Conservation (phyloP, 1,140 invertebrate genomes). For the Bursaphelenchus mucronatus region DNA sequence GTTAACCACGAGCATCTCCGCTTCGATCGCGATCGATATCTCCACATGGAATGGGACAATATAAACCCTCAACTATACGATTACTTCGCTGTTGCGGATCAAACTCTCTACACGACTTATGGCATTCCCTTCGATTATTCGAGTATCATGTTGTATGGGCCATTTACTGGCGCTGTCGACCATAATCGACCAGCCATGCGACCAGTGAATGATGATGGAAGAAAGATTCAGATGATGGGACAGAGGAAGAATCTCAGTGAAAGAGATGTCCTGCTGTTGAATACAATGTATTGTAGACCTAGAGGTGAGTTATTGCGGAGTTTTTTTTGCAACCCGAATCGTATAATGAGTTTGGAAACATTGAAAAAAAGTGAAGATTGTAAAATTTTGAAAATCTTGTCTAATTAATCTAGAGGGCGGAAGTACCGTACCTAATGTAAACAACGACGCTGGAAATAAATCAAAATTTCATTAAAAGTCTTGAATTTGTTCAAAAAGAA, state of each 20-base stretch:
- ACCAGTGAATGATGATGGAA: slow-evolving; percentile 32
- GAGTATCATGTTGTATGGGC: slow-evolving; percentile 52
- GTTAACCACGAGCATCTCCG: slow-evolving; percentile 66
- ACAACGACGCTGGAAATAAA: slow-evolving; percentile 16
- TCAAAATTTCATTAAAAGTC: background rate
- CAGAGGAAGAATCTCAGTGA: slow-evolving; percentile 44
- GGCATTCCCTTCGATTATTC: slow-evolving; percentile 45
- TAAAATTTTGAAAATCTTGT: background rate
- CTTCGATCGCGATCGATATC: slow-evolving; percentile 64
- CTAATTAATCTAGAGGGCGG: slow-evolving; percentile 1
- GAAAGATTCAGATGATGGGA: slow-evolving; percentile 41
- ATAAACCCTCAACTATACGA: slow-evolving; percentile 62
- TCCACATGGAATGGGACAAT: slow-evolving; percentile 65
- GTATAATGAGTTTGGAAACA: slow-evolving; percentile 10
- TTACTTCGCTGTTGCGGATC: slow-evolving; percentile 50
- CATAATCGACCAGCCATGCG: slow-evolving; percentile 45
- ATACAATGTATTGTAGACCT: slow-evolving; percentile 55
- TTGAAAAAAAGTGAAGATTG: background rate
- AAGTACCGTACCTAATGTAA: background rate
- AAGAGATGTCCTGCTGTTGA: slow-evolving; percentile 46
- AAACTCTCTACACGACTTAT: slow-evolving; percentile 29
- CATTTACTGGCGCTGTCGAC: slow-evolving; percentile 43
- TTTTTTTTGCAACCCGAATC: background rate
- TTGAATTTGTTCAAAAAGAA: background rate
- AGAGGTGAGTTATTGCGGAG: slow-evolving; percentile 22